Base-by-base conservation (phyloP, 2,113 vertebrate genomes). In the Lamprotornis superbus region DNA sequence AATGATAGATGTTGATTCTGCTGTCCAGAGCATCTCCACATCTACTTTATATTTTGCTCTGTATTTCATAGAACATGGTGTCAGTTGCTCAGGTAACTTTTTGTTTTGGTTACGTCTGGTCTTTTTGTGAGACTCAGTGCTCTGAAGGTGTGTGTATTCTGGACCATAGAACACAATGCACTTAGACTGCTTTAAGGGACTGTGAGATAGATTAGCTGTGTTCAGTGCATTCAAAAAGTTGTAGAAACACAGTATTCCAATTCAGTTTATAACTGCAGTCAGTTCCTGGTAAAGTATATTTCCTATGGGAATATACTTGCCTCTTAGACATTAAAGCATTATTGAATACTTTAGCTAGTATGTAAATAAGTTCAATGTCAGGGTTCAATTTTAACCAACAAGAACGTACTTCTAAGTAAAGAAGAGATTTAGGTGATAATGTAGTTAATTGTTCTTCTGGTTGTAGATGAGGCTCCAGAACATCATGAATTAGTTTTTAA, bases 211-310 rank as follows among this genome's bases (percentile, higher is more conserved):
- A 15, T 17, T 89, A 10, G 21, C 42, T 93, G 82, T 83, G 47
- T 75, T 94, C 50, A 70, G 73, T 69, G 3, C 28, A n/a, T 83
- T 94, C 25, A 88, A 57, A 80, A 83, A 79, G 22, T 49, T 67
- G 37, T 56, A 71, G 56, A 77, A 92, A 68, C 50, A 56, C 20
- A 8, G 19, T 88, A 55, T 94, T 93, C 68, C 16, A 9, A 6
- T 71, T 90, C n/a, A 83, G 37, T 37, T 88, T 39, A 30, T 75
- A 10, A 6, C 31, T 83, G 13, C 17, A 47, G 27, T 59, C 56
- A 33, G 27, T 94, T 94, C 53, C 81, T 88, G 87, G n/a, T 93
- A 47, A 83, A 81, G 15, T 40, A 8, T 27, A 13, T 93, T 87
- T 93, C 52, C 79, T 71, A 60, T 31, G 59, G 59, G 89, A 94